Base-by-base conservation (phyloP, 2,113 vertebrate species). In the Dipodomys ordii region DNA sequence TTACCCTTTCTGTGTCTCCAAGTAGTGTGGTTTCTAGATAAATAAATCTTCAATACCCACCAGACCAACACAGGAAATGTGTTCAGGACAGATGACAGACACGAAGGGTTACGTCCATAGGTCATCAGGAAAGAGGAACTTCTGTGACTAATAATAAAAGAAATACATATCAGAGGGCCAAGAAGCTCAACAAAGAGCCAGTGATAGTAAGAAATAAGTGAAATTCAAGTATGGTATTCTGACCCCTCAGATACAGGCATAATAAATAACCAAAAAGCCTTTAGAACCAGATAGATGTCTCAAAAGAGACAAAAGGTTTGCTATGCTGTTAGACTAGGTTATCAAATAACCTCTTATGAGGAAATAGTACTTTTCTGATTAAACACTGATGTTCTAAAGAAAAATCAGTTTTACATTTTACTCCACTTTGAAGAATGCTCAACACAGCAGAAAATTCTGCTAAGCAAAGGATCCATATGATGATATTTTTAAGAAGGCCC, bases 181-280 rank as follows among this genome's bases (percentile, higher is more conserved):
- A 97, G 86, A 92, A 96, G 91, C 94, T 97, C 90, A 88, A 79
- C 39, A 96, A 95, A 97, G 46, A 97, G 92, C 79, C 94, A 92
- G 49, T 97, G 90, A 94, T 72, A 96, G 88, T 96, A 96, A 96
- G 44, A 97, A 95, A 80, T 88, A 72, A 96, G 83, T 30, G 35
- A 95, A 95, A 97, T 92, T 95, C 96, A 83, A 97, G 92, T 95
- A 95, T 90, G 92, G 85, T 87, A 92, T 91, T 95, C 91, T 95
- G 94, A 97, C 95, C 77, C 92, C 93, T 32, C 89, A 87, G 57
- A 96, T 88, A 80, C 69, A 96, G 69, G 32, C 95, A 97, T 97
- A 95, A 97, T 94, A 95, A 86, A 90, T 93, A 96, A 86, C 87
- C 96, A 95, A 87, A 97, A 90, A 22, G 5, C 44, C n/a, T 81